A percentile compares a stretch with the other conserved stretches of the same genome.
phyloP scores from a whole-genome alignment of 2,797 vertebrate genomes.

The Valencia hispanica region DNA sequence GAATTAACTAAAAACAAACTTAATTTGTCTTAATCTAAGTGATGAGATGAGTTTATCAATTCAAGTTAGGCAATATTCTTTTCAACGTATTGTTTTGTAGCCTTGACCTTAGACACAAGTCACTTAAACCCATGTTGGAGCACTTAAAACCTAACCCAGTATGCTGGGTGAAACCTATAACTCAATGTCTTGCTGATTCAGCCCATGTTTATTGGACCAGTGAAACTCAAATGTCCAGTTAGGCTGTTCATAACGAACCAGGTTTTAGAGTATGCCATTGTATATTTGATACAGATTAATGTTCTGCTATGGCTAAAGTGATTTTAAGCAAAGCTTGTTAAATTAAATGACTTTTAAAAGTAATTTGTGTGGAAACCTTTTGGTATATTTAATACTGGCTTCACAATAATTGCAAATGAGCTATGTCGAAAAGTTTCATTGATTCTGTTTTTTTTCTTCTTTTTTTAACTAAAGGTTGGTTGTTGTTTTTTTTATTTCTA shows the following conservation, averaged over 20 bases:
- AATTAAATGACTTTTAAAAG: not conserved
- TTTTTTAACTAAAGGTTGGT: conserved; percentile 6
- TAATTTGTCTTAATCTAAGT: too few species aligned
- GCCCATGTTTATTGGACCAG: too few species aligned
- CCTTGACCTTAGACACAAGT: too few species aligned
- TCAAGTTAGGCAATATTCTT: too few species aligned
- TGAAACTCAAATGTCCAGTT: too few species aligned
- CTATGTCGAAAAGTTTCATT: not conserved
- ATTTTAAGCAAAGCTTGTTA: not conserved
- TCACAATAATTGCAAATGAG: not conserved
- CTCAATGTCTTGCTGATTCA: too few species aligned
- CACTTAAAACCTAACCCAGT: too few species aligned
- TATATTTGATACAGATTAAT: not conserved
- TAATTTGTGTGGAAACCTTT: not conserved
- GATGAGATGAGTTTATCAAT: too few species aligned
- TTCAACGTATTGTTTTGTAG: too few species aligned
- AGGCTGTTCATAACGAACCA: not conserved
- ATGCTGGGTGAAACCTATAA: too few species aligned
- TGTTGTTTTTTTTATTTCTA: not conserved
- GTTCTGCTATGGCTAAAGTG: not conserved
- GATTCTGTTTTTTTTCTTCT: not conserved
- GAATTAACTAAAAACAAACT: too few species aligned
- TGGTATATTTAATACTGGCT: not conserved
- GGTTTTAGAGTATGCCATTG: not conserved
- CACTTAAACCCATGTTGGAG: too few species aligned